phyloP scores from a whole-genome alignment of 2,888 invertebrate genomes.

The Zygothrica quintamaculata region DNA sequence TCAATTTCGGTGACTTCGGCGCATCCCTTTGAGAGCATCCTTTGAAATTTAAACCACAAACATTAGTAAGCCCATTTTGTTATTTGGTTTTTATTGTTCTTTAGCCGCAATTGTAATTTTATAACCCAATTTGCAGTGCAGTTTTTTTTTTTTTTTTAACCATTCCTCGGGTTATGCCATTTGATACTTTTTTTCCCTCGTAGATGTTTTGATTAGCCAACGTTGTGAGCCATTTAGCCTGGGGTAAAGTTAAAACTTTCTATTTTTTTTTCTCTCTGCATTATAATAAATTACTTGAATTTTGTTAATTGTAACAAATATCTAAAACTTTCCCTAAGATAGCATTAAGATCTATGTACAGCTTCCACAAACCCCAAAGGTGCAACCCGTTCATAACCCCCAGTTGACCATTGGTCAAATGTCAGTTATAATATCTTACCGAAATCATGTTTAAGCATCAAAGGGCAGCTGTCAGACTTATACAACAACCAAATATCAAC shows the following conservation, averaged over 20 bases:
- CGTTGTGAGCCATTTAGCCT: constrained; percentile 5
- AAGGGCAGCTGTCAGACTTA: constrained; percentile 54
- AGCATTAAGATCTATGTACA: no score
- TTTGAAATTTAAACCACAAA: constrained; percentile 73
- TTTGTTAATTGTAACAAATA: constrained; percentile 14
- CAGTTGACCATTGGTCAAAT: constrained; percentile 70
- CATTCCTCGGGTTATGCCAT: constrained; percentile 38
- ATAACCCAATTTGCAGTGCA: constrained; percentile 72
- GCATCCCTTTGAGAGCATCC: constrained; percentile 69
- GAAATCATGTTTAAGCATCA: constrained; percentile 4
- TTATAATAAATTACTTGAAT: no score
- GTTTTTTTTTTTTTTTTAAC: constrained; percentile 41
- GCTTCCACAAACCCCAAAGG: constrained; percentile 21
- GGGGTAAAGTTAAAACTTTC: constrained; percentile 6
- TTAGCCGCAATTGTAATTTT: constrained; percentile 71
- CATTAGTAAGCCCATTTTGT: constrained; percentile 66
- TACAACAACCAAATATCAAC: constrained; percentile 3
- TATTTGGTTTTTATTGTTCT: constrained; percentile 47
- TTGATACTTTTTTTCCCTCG: constrained; percentile 47
- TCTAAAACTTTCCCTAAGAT: constrained; percentile 13
- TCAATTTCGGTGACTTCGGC: constrained; percentile 65
- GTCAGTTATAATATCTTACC: constrained; percentile 52
- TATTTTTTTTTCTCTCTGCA: constrained; percentile 12
- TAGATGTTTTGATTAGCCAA: constrained; percentile 56
- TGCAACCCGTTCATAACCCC: constrained; percentile 47